Conservation (phyloP, 1,140 invertebrate species). For the Cecropterus lyciades region DNA sequence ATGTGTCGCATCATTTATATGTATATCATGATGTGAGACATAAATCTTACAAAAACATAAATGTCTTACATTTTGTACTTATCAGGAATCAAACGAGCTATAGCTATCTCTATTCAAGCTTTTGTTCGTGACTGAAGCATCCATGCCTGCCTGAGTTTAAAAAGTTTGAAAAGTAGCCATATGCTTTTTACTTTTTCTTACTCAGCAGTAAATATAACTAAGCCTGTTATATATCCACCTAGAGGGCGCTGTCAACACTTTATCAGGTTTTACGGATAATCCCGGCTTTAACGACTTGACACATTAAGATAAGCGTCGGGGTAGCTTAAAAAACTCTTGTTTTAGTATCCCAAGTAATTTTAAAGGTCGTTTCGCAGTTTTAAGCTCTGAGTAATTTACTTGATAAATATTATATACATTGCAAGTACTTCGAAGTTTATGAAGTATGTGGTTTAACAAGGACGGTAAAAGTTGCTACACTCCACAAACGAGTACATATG, state of each 20-base stretch:
- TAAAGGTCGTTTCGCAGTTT: slow-evolving; percentile 19
- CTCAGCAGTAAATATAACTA: slow-evolving; percentile 17
- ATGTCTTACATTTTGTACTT: too few species aligned
- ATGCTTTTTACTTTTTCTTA: slow-evolving; percentile 7
- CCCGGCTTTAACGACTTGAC: slow-evolving; percentile 31
- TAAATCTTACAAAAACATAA: too few species aligned
- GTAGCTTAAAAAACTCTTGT: slow-evolving; percentile 35
- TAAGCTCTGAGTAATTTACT: slow-evolving; percentile 20
- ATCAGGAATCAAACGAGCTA: too few species aligned
- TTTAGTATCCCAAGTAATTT: slow-evolving; percentile 30
- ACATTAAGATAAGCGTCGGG: slow-evolving; percentile 31
- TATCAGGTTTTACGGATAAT: slow-evolving; percentile 34
- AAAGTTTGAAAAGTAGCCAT: background rate
- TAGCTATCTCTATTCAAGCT: too few species aligned
- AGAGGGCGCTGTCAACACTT: slow-evolving; percentile 33
- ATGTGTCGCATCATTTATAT: too few species aligned
- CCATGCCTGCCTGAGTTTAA: background rate
- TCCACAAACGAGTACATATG: too few species aligned
- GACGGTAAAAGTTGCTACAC: too few species aligned
- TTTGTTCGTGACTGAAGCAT: background rate
- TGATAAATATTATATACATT: slow-evolving; percentile 21
- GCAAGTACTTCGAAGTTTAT: background rate
- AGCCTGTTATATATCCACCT: slow-evolving; percentile 17
- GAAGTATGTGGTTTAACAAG: background rate
- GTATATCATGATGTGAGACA: too few species aligned